Evolutionary conservation across 2,113 vertebrate genomes (phyloP), one percentile per base, ranked within the genome.

Genomic region (Tragelaphus buxtoni): DNA sequence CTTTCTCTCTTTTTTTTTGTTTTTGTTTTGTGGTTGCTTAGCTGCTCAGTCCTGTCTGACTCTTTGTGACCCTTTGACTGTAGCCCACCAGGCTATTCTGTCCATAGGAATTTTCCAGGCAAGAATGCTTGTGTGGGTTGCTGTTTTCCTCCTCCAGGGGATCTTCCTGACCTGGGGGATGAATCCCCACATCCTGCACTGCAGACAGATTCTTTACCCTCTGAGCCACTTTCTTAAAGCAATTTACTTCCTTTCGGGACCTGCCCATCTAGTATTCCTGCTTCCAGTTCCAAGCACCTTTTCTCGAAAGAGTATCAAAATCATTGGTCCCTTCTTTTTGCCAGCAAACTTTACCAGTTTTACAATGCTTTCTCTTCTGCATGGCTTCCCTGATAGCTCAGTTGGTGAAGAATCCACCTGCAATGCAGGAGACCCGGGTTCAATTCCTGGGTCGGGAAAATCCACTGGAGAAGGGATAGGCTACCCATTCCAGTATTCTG

Each of bases 271-370:
- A 39, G 4, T 80, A 30, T 65, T 95, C 22, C 69, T 56, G 11
- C 18, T 74, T 10, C n/a, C 24, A 91, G 4, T 56, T 79, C 56
- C 10, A 63, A 55, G 22, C 12, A 61, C 55, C 7, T 45, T 72
- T 77, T 65, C 53, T 83, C 28, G 39, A 32, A 16, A 74, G 49
- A 76, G 9, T 88, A 17, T 94, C 53, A 84, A 93, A 80, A 81
- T 1, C 3, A 9, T 60, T 53, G 13, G 10, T 60, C 20, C 18
- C 10, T 77, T 65, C n/a, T 47, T 81, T 90, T 55, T 90, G 30
- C 17, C 76, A 90, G 47, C 14, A 79, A 26, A 72, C 69, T 47
- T 82, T 87, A 85, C 18, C 69, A 47, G 8, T n/a, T 91, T 18
- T 88, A 20, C 7, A 91, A 39, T n/a, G 39, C 39, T 79, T 94